Conservation (phyloP, 2,797 vertebrate genomes). For the Todus mexicanus region DNA sequence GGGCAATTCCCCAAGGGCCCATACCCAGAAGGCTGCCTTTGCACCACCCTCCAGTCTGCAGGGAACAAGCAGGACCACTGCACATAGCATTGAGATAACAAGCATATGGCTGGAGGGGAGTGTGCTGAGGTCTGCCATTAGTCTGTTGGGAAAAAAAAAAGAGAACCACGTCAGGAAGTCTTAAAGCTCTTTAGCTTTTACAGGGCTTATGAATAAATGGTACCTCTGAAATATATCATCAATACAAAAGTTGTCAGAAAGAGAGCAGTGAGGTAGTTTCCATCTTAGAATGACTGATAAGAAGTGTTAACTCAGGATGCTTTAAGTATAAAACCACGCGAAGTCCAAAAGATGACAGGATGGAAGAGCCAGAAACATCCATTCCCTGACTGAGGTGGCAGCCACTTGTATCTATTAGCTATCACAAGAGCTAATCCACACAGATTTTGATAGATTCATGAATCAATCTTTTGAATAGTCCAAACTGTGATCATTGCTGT, state of each 20-base stretch:
- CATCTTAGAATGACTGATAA: not conserved
- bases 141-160: not conserved
- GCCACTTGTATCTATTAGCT: not conserved
- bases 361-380: not conserved
- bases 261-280: not conserved
- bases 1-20: not conserved
- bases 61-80: not conserved
- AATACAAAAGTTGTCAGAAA: not conserved
- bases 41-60: not conserved
- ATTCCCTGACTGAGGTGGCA: not conserved
- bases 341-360: not conserved
- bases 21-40: not conserved
- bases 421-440: not conserved
- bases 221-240: not conserved
- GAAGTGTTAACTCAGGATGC: accelerated
- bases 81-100: not conserved
- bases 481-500: not conserved
- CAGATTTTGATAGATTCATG: not conserved
- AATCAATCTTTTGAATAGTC: not conserved
- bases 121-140: accelerated
- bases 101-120: accelerated
- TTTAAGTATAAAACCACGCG: not conserved
- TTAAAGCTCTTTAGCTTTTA: not conserved
- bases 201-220: not conserved
- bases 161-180: not conserved